Conservation (phyloP, 2,888 invertebrate genomes). For the Creontiades dilutus region DNA sequence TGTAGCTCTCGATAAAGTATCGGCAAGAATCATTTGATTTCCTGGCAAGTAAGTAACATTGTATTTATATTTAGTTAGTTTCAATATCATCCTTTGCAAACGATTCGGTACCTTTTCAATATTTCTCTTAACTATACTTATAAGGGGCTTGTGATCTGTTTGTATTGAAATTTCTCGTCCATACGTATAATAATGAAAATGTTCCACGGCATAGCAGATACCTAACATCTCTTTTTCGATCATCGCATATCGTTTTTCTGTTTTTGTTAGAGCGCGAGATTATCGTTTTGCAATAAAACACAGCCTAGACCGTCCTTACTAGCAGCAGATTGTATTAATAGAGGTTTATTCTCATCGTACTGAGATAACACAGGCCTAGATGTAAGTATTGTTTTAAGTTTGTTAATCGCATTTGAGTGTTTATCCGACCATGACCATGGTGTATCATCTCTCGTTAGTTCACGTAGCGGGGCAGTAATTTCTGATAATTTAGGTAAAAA, state of each 20-base stretch:
- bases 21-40: too few species aligned
- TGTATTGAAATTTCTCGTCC: conserved; percentile 14
- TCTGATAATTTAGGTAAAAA: conserved; percentile 15
- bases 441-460: not conserved
- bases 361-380: not conserved
- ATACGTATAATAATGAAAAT: conserved; percentile 44
- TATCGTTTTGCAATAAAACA: not conserved
- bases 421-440: too few species aligned
- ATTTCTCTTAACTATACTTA: too few species aligned
- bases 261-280: not conserved
- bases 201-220: not conserved
- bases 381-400: not conserved
- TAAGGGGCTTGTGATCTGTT: too few species aligned
- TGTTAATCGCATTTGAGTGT: too few species aligned
- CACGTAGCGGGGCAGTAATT: not conserved
- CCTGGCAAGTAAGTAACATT: too few species aligned
- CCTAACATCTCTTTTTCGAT: conserved; percentile 44
- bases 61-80: too few species aligned
- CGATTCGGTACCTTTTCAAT: too few species aligned
- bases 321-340: conserved; percentile 8
- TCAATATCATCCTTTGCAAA: too few species aligned
- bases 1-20: too few species aligned
- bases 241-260: not conserved
- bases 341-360: conserved; percentile 1
- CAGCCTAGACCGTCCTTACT: conserved; percentile 10